These are phyloP conservation scores for Micrasema longulum DNA, from an alignment of 1,140 invertebrate genomes.

Conservation along the genomic window DNA sequence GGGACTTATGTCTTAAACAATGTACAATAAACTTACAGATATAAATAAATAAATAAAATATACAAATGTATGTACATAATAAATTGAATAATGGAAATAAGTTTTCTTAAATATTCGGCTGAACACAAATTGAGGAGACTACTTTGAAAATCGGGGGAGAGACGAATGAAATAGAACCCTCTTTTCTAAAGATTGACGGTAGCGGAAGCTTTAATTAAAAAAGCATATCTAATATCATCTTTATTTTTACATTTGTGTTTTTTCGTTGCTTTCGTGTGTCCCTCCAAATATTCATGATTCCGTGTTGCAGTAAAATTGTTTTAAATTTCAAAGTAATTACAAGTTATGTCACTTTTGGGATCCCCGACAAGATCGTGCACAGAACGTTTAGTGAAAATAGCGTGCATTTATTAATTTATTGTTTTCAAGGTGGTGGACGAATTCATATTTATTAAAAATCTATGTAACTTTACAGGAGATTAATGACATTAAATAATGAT, in stretches of 20 bases:
- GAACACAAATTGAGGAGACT: too few relatives aligned
- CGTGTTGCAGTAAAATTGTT: slow-evolving; percentile 13
- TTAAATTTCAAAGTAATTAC: slow-evolving; percentile 18
- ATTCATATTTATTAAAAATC: too few relatives aligned
- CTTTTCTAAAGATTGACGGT: slow-evolving; percentile 35
- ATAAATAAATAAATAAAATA: too few relatives aligned
- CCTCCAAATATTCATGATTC: neutral
- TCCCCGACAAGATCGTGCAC: slow-evolving; percentile 1
- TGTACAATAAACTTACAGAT: too few relatives aligned
- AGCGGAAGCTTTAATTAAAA: slow-evolving; percentile 52
- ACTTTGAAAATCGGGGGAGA: neutral
- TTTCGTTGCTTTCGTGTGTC: slow-evolving; percentile 11
- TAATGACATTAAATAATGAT: too few relatives aligned
- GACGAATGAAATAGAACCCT: slow-evolving; percentile 26
- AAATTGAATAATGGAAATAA: too few relatives aligned
- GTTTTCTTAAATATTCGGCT: too few relatives aligned
- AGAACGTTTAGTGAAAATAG: neutral
- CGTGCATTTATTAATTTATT: slow-evolving; percentile 27
- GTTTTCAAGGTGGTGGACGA: too few relatives aligned
- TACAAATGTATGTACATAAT: too few relatives aligned
- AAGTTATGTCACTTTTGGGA: slow-evolving; percentile 16
- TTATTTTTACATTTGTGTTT: slow-evolving; percentile 7
- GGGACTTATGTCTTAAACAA: too few relatives aligned
- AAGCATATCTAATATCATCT: slow-evolving; percentile 45
- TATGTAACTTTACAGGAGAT: too few relatives aligned